Percentiles rank a stretch among this genome's conserved stretches.
Evolutionary conservation across 1,140 invertebrate genomes (phyloP).

Genomic region (Rhyzopertha dominica): DNA sequence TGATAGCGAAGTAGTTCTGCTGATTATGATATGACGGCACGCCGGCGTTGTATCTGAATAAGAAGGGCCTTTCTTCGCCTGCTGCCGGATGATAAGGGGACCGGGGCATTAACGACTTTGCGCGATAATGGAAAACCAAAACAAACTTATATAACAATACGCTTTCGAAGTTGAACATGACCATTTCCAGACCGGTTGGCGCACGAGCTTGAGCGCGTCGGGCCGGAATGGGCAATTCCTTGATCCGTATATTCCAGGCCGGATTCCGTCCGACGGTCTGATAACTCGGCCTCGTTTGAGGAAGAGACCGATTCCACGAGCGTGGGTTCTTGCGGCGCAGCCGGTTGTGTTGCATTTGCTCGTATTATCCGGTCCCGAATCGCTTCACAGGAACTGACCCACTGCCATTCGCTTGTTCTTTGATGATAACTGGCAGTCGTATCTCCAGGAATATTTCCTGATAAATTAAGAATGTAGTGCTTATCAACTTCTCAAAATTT

Average conservation of each 20-base stretch:
- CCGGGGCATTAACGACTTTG: slow-evolving; percentile 12
- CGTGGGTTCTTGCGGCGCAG: neutral
- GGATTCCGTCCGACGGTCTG: slow-evolving; percentile 18
- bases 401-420: neutral
- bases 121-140: slow-evolving; percentile 20
- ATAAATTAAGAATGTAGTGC: neutral
- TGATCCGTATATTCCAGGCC: slow-evolving; percentile 18
- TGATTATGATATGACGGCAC: too few relatives aligned
- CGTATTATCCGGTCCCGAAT: slow-evolving; percentile 1
- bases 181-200: slow-evolving; percentile 17
- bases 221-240: slow-evolving; percentile 20
- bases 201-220: slow-evolving; percentile 11
- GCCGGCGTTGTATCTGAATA: too few relatives aligned
- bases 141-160: slow-evolving; percentile 22
- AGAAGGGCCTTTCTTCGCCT: slow-evolving; percentile 10
- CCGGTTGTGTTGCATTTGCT: slow-evolving; percentile 7
- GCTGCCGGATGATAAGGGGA: slow-evolving; percentile 10
- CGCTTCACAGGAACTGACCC: too few relatives aligned
- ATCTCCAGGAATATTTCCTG: neutral
- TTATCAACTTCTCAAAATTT: neutral
- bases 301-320: slow-evolving; percentile 2
- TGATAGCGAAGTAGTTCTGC: too few relatives aligned
- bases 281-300: slow-evolving; percentile 20
- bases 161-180: slow-evolving; percentile 19
- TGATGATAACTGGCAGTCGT: neutral